Base-by-base conservation (phyloP, 2,113 vertebrate genomes). In the Hassar affinis region DNA sequence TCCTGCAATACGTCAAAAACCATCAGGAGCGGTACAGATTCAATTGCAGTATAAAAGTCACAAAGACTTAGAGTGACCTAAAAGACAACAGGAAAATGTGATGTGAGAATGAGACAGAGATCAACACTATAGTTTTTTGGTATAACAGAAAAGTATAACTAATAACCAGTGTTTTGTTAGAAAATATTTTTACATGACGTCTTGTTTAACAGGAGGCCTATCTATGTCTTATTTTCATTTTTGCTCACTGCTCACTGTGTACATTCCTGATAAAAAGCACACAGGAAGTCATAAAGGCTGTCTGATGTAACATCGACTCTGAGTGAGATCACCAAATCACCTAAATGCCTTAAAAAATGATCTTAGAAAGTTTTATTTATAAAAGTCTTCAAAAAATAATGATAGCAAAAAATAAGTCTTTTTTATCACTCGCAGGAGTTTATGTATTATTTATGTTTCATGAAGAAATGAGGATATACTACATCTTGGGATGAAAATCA, bases 221-320 rank as follows among this genome's bases (percentile, higher is more conserved):
- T 9, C 12, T 3, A 35, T 42, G 6, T 42, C 38, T 3, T 42
- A 54, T 54, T 56, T 77, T 25, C 1, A 12, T 12, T 54, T 35
- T 38, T 77, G 8, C 52, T 56, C 51, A 33, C 51, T 77, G 30
- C 51, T 35, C 30, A 52, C 45, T 30, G 47, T 20, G 25, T 27
- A 7, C 22, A 62, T 64, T 17, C 4, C 4, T 30, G 12, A 30
- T 1, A 62, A 30, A 30, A n/a, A 14, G 27, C 1, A 33, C 22
- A 20, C 51, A 77, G 10, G 75, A 77, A 77, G 75, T 56, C 18
- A 56, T 20, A 76, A 76, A 77, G 1, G 3, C 4, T 56, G 18
- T 56, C 51, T 77, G 75, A 77, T 77, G 75, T n/a, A 77, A 77
- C 75, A 18, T 54, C 27, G 3, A 76, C 59, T 77, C 30, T 64